Conservation (phyloP, 1,140 invertebrate species). For the Atta colombica region DNA sequence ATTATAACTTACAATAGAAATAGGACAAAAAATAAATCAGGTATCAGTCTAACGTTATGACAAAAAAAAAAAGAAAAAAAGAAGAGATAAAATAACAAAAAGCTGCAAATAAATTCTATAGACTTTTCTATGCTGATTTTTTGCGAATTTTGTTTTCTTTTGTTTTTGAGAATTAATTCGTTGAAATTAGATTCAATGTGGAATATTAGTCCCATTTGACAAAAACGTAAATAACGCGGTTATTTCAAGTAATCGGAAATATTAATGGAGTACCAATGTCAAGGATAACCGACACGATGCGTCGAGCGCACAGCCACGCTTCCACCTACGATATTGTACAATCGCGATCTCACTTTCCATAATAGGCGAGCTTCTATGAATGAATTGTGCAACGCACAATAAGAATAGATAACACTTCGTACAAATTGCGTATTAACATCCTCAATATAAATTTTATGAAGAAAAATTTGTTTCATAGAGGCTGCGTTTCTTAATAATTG, state of each 20-base stretch:
- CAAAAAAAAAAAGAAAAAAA: neutral
- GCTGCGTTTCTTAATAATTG: neutral
- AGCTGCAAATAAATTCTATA: neutral
- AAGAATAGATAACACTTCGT: neutral
- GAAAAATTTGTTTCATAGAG: neutral
- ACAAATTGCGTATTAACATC: neutral
- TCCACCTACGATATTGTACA: slow-evolving; percentile 32
- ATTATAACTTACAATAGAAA: neutral
- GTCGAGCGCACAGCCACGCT: neutral
- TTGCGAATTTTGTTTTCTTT: neutral
- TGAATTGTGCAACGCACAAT: neutral
- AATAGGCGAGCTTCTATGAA: slow-evolving; percentile 32
- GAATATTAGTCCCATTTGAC: neutral
- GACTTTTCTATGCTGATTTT: neutral
- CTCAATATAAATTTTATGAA: neutral
- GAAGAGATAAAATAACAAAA: neutral
- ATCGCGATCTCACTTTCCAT: slow-evolving; percentile 36
- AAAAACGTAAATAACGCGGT: neutral
- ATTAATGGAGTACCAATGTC: slow-evolving; percentile 36
- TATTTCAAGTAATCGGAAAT: neutral
- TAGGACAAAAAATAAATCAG: neutral
- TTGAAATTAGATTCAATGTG: neutral
- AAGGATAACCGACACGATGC: slow-evolving; percentile 12
- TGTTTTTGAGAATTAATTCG: neutral
- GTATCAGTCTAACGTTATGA: neutral